phyloP scores from a whole-genome alignment of 2,113 vertebrate genomes.

The Columba livia region DNA sequence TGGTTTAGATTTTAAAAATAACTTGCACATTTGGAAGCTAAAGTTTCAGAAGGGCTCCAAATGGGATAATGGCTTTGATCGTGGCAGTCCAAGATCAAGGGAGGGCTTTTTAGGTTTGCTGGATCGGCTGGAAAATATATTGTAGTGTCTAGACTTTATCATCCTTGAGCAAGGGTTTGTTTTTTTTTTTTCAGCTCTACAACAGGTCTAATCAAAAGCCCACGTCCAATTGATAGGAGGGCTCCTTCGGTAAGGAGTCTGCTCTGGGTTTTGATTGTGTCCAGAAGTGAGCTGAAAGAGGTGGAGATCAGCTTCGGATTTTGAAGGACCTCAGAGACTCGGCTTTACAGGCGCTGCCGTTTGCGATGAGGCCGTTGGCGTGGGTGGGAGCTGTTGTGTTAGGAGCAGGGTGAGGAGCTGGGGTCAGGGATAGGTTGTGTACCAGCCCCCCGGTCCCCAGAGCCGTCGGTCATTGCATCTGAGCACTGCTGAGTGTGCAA shows the following conservation, averaged over 20 bases:
- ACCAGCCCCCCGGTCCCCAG: background rate
- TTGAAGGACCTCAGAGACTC: background rate
- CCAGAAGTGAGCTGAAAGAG: background rate
- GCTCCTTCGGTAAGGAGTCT: background rate
- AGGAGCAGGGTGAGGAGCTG: background rate
- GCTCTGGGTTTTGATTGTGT: background rate
- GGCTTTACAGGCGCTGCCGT: fast-evolving
- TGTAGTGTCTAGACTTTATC: constrained; percentile 58
- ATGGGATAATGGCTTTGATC: constrained; percentile 63
- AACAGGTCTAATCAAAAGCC: constrained; percentile 30
- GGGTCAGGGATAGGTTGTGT: background rate
- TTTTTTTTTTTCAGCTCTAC: background rate
- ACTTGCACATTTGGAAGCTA: constrained; percentile 60
- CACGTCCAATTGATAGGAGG: background rate
- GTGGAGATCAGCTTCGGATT: background rate
- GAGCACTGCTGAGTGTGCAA: background rate
- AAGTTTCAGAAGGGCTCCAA: constrained; percentile 54
- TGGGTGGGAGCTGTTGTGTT: too few relatives aligned
- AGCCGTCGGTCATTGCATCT: background rate
- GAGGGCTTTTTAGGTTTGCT: constrained; percentile 35
- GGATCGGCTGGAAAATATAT: constrained; percentile 61
- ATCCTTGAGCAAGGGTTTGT: background rate
- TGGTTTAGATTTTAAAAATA: constrained; percentile 72
- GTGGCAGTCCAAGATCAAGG: constrained; percentile 51
- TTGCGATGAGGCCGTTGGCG: background rate